Percentiles rank a stretch among this genome's conserved stretches.
phyloP scores from a whole-genome alignment of 2,888 invertebrate species.

The Parnassius smintheus region DNA sequence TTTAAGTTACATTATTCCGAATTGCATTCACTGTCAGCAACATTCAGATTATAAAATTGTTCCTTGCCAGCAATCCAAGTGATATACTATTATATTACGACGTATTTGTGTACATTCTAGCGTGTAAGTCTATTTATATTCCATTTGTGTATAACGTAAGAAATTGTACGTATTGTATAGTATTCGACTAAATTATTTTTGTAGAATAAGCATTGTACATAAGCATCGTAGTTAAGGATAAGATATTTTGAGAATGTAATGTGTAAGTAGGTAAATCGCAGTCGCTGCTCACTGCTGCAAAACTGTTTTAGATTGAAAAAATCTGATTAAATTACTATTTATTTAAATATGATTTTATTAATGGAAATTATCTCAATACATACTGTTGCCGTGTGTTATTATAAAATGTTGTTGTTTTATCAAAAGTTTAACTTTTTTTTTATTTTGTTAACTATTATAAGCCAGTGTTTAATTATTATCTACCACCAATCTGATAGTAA shows the following conservation, averaged over 20 bases:
- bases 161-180: constrained; percentile 62
- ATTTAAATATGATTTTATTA: not conserved
- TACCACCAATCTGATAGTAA: too few relatives aligned
- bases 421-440: too few relatives aligned
- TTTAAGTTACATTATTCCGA: not conserved
- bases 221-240: constrained; percentile 62
- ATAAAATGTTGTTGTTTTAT: too few relatives aligned
- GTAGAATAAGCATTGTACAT: constrained; percentile 78
- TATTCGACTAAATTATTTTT: constrained; percentile 78
- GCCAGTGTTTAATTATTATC: too few relatives aligned
- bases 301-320: not conserved
- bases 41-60: constrained; percentile 8
- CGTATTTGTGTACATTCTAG: constrained; percentile 49
- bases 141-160: constrained; percentile 46
- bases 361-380: too few relatives aligned
- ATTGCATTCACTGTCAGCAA: not conserved
- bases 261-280: constrained; percentile 51
- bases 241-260: constrained; percentile 54
- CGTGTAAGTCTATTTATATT: constrained; percentile 64
- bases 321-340: not conserved
- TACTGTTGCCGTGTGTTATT: too few relatives aligned
- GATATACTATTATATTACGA: constrained; percentile 38
- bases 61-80: constrained; percentile 33
- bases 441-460: too few relatives aligned
- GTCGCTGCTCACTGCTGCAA: constrained; percentile 40